Percentiles rank a stretch among this genome's conserved stretches.
Evolutionary conservation across 1,140 invertebrate genomes (phyloP).

Genomic region (Lamellibrachia luymesi): DNA sequence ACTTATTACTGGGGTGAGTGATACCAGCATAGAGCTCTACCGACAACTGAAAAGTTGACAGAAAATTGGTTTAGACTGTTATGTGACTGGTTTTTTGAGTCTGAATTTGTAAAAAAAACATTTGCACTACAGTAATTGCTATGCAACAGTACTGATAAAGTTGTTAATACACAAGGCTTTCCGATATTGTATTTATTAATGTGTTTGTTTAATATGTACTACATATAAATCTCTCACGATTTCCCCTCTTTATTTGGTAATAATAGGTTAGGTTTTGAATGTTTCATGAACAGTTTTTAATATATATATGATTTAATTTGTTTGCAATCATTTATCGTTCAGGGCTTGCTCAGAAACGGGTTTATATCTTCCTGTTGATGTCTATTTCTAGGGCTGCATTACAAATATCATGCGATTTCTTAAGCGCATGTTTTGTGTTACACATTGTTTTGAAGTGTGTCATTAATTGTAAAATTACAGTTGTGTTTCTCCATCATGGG

Average conservation of each 20-base stretch:
- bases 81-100: not conserved
- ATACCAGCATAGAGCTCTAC: not conserved
- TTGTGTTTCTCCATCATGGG: not conserved
- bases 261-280: no score
- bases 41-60: not conserved
- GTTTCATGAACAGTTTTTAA: no score
- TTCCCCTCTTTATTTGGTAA: no score
- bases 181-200: not conserved
- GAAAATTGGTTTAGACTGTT: not conserved
- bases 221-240: no score
- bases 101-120: not conserved
- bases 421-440: not conserved
- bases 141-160: not conserved
- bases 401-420: no score
- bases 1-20: not conserved
- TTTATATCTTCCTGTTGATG: no score
- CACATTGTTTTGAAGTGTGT: not conserved
- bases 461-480: not conserved
- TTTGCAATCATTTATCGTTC: no score
- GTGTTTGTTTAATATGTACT: no score
- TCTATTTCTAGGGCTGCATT: no score
- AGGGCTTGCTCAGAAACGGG: no score
- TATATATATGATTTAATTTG: no score
- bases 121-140: not conserved
- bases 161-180: not conserved